These are phyloP conservation scores for Tachina fera DNA, from an alignment of 2,888 invertebrate species.

Conservation along the genomic window DNA sequence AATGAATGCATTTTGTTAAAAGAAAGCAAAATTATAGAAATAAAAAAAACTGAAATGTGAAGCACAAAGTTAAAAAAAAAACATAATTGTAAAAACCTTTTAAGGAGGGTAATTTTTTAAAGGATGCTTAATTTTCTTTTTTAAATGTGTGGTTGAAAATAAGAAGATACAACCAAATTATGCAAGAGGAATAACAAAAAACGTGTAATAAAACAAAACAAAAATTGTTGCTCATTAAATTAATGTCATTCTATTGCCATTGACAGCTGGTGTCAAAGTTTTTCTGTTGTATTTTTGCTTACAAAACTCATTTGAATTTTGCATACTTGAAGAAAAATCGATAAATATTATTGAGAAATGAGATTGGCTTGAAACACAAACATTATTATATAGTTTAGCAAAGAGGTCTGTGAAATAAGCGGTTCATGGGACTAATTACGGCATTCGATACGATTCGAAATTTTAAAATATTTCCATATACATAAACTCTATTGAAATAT, in stretches of 20 bases:
- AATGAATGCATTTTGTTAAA: conserved; percentile 33
- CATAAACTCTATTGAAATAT: no score
- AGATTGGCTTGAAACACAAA: no score
- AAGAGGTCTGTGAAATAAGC: no score
- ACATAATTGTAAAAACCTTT: conserved; percentile 70
- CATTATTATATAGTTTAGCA: no score
- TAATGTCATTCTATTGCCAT: conserved; percentile 77
- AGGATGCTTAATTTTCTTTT: conserved; percentile 32
- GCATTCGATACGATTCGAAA: no score
- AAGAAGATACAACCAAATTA: conserved; percentile 11
- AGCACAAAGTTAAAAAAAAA: neutral
- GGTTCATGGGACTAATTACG: no score
- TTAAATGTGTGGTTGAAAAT: conserved; percentile 46
- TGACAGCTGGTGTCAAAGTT: conserved; percentile 78
- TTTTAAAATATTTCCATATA: no score
- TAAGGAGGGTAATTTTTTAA: conserved; percentile 64
- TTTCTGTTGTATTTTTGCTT: neutral
- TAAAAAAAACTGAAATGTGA: conserved; percentile 26
- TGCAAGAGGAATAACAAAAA: conserved; percentile 29
- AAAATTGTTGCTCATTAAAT: conserved; percentile 77
- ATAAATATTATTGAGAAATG: no score
- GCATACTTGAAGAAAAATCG: no score
- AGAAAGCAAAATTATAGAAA: conserved; percentile 52
- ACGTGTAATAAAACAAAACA: conserved; percentile 2
- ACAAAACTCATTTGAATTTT: conserved; percentile 5